phyloP scores from a whole-genome alignment of 2,113 vertebrate species.

The Tauraco erythrolophus region DNA sequence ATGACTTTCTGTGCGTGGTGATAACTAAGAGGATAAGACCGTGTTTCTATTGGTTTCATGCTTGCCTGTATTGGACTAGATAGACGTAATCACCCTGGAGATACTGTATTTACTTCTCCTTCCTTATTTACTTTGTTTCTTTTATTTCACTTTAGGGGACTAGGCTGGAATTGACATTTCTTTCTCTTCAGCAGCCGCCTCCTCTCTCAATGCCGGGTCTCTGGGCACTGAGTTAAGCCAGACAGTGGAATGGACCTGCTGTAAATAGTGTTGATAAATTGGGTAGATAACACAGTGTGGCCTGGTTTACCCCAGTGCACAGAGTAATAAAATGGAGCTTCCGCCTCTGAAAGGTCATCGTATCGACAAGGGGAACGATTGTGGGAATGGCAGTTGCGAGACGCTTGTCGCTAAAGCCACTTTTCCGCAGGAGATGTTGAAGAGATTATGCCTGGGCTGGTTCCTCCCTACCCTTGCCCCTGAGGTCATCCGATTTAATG shows the following conservation, averaged over 20 bases:
- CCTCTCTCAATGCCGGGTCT: conserved; percentile 51
- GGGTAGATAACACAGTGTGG: conserved; percentile 68
- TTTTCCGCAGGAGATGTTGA: not conserved
- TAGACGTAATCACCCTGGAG: conserved; percentile 44
- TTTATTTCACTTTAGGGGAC: conserved; percentile 69
- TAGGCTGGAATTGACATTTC: conserved; percentile 71
- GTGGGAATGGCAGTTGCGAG: conserved; percentile 5
- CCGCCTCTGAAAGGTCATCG: conserved; percentile 61
- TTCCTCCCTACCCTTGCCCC: not conserved
- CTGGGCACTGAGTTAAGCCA: conserved; percentile 70
- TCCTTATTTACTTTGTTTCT: conserved; percentile 69
- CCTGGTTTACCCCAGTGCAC: conserved; percentile 67
- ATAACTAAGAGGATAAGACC: conserved; percentile 26
- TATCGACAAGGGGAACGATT: conserved; percentile 51
- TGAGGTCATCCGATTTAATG: not conserved
- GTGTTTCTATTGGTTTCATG: conserved; percentile 22
- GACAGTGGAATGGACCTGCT: conserved; percentile 66
- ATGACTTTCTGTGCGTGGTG: conserved; percentile 23
- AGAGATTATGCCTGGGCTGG: not conserved
- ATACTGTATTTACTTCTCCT: conserved; percentile 59
- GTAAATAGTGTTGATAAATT: conserved; percentile 77
- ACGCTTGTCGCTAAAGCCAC: not conserved
- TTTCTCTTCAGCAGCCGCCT: conserved; percentile 39
- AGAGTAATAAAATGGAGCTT: conserved; percentile 69
- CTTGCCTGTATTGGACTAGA: conserved; percentile 32